These are phyloP conservation scores for Erynnis tages DNA, from an alignment of 2,888 invertebrate species.

Conservation along the genomic window DNA sequence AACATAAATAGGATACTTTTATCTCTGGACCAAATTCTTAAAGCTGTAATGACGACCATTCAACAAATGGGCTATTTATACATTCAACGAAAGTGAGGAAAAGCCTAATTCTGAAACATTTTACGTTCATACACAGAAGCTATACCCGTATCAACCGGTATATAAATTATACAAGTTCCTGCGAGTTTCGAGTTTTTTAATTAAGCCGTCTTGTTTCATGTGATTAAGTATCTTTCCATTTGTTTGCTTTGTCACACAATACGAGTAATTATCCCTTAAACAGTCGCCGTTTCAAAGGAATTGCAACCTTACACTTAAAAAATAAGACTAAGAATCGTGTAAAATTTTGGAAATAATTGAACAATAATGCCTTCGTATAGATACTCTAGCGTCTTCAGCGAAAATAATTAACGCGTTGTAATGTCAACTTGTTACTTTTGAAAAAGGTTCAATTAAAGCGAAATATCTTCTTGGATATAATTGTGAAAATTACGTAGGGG, in stretches of 20 bases:
- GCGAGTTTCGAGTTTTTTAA: slow-evolving; percentile 54
- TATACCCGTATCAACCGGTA: too few species aligned
- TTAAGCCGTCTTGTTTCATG: slow-evolving; percentile 61
- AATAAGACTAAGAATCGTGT: not conserved
- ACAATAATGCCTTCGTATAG: slow-evolving; percentile 14
- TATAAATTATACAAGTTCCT: slow-evolving; percentile 45
- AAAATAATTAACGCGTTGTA: slow-evolving; percentile 22
- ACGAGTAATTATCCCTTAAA: slow-evolving; percentile 28
- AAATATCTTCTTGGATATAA: not conserved
- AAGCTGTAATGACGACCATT: too few species aligned
- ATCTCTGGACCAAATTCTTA: too few species aligned
- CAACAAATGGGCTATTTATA: too few species aligned
- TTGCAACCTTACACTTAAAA: not conserved
- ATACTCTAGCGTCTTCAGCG: slow-evolving; percentile 1
- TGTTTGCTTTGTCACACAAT: slow-evolving; percentile 49
- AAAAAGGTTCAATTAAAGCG: slow-evolving; percentile 2
- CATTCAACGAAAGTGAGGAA: too few species aligned
- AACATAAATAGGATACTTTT: too few species aligned
- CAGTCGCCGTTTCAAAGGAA: not conserved
- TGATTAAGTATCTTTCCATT: slow-evolving; percentile 48
- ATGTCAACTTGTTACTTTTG: slow-evolving; percentile 20
- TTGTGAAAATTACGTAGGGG: not conserved
- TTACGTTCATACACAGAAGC: too few species aligned
- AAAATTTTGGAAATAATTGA: slow-evolving; percentile 2
- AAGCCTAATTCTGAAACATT: too few species aligned